Evolutionary conservation across 2,113 vertebrate genomes (phyloP), one percentile per base, ranked within the genome.

Genomic region (Hippolais icterina): DNA sequence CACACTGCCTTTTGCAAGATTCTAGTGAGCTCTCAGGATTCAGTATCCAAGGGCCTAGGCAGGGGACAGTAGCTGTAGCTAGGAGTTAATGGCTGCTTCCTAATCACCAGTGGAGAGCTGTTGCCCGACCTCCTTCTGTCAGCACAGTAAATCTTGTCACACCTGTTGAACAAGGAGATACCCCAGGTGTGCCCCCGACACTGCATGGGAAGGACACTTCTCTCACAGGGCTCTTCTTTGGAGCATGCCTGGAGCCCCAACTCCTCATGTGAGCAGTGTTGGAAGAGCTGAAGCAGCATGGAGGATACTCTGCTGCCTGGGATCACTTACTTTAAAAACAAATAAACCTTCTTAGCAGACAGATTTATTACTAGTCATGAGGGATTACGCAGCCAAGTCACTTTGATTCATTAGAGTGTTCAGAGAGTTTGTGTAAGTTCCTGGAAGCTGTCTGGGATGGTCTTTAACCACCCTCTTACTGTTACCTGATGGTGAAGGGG

Each of bases 391-490:
- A 84, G 72, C 39, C 15, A 5, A 87, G 87, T 85, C 19, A 15
- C 46, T 96, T 90, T 94, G 89, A 96, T 95, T 92, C 74, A 86
- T 95, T 93, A 90, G 66, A 52, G 22, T 27, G 3, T 81, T 92
- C 46, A 65, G 70, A 53, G 78, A 94, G 74, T 91, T 81, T 83
- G 90, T 94, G 41, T 78, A 77, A 91, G 60, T 94, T 94, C 63
- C 70, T 91, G 91, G 83, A 92, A 93, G 61, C 85, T 94, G 88
- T 83, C 69, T 94, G 69, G 44, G 56, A 75, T 87, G 57, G 72
- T 90, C 64, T 94, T 60, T 87, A 83, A 79, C 88, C 65, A 53
- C 60, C 22, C 52, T 60, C 21, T 89, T 66, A 22, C 84, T 75
- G 46, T 78, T 94, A 88, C 93, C 87, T 94, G 92, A 69, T 31